phyloP scores from a whole-genome alignment of 1,140 invertebrate genomes.

The Heterodera carotae region DNA sequence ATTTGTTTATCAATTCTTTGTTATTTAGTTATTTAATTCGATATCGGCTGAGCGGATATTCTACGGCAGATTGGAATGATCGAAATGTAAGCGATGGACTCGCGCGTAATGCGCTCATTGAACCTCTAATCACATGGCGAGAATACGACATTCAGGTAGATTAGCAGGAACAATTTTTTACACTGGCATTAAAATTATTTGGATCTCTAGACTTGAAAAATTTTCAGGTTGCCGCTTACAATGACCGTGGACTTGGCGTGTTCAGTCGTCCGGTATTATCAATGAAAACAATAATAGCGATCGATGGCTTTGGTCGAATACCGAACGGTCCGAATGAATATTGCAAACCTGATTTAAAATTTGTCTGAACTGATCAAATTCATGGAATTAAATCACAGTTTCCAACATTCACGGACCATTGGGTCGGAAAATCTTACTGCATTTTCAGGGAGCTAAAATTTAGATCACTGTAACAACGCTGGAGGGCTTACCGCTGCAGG shows the following conservation, averaged over 20 bases:
- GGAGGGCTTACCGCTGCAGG: conserved; percentile 88
- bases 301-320: too few species aligned
- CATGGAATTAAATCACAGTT: too few species aligned
- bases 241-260: conserved; percentile 90
- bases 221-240: conserved; percentile 88
- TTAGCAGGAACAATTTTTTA: too few species aligned
- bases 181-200: too few species aligned
- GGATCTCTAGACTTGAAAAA: not conserved
- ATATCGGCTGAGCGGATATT: conserved; percentile 79
- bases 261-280: conserved; percentile 82
- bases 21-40: conserved; percentile 3
- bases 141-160: conserved; percentile 79
- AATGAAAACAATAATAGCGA: too few species aligned
- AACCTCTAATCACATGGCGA: conserved; percentile 93
- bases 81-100: conserved; percentile 89
- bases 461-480: conserved; percentile 78
- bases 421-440: too few species aligned
- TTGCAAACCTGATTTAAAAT: too few species aligned
- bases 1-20: not conserved
- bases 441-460: too few species aligned
- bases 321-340: too few species aligned
- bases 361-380: too few species aligned
- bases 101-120: conserved; percentile 86
- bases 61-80: conserved; percentile 73
- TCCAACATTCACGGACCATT: too few species aligned